Conservation (phyloP, 92 coral and sea anemone species). For the Epizoanthus stellaris region DNA sequence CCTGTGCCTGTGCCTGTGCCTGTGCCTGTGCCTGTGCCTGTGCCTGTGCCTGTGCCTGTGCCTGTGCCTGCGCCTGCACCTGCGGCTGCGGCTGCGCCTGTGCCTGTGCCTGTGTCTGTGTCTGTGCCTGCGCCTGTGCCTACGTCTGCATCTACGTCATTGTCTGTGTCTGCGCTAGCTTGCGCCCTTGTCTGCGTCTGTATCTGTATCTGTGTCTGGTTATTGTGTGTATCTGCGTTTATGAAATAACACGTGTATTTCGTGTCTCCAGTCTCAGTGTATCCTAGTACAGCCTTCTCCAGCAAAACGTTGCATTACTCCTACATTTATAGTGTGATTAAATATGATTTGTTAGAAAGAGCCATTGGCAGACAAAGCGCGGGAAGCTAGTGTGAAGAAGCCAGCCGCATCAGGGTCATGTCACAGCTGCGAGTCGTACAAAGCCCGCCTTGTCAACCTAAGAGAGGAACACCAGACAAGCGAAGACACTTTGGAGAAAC, state of each 20-base stretch:
- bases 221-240: not conserved
- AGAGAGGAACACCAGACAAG: constrained; percentile 50
- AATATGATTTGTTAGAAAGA: constrained; percentile 31
- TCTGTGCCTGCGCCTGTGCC: no score
- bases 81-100: no score
- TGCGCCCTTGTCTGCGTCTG: not conserved
- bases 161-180: not conserved
- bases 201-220: no score
- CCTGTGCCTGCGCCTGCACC: no score
- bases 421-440: constrained; percentile 61
- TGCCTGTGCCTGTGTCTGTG: no score
- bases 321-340: no score
- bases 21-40: not conserved
- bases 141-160: no score
- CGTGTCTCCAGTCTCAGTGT: not conserved
- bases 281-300: no score
- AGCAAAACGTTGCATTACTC: constrained; percentile 32
- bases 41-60: not conserved
- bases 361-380: constrained; percentile 7
- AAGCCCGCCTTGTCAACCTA: constrained; percentile 48
- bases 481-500: constrained; percentile 38
- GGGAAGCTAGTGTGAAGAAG: constrained; percentile 19
- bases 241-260: not conserved
- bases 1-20: not conserved
- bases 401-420: constrained; percentile 47